Evolutionary conservation across 2,797 vertebrate genomes (phyloP), one percentile per base, ranked within the genome.

Genomic region (Prunella strophiata): DNA sequence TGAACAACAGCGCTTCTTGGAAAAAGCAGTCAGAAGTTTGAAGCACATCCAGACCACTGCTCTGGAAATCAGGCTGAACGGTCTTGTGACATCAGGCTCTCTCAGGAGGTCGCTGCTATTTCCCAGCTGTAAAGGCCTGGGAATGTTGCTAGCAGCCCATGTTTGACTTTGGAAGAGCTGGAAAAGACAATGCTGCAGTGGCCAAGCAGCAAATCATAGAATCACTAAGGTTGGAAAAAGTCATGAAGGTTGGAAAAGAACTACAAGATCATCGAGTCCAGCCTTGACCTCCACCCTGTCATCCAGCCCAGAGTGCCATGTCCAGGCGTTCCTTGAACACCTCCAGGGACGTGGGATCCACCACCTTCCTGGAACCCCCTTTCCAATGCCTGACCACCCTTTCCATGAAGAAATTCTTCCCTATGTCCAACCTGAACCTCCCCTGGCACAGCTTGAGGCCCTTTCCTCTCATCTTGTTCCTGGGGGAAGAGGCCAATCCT

Each of bases 31-130:
- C 82, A 84, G 66, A 52, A 61, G 66, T 71, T 89, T 97, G 96
- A 96, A 88, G 78, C 9, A 7, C n/a, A 68, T 96, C 97, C 96
- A 97, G 94, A 93, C 91, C 89, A 71, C 91, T 74, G 68, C 74
- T 95, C 83, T 97, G 95, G 96, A 97, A 93, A 91, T 63, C 47
- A 85, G 72, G 80, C 32, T 77, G 89, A 95, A 80, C 88, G 92
- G 88, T 95, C 85, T 94, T 96, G 95, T 91, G 94, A 96, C 93
- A 95, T 88, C 74, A 92, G 85, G 76, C 42, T 50, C 66, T 91
- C 89, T 91, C 85, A 42, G 48, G 93, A 91, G 85, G 77, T 40
- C 0, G 2, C 50, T 89, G 87, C 87, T 92, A 68, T 91, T 97
- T 96, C 93, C 91, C 91, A 93, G 80, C 86, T 96, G 86, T 51